A percentile compares a stretch with the other conserved stretches of the same genome.
Conservation (phyloP, 1,140 invertebrate genomes). For the Macrobrachium rosenbergii region DNA sequence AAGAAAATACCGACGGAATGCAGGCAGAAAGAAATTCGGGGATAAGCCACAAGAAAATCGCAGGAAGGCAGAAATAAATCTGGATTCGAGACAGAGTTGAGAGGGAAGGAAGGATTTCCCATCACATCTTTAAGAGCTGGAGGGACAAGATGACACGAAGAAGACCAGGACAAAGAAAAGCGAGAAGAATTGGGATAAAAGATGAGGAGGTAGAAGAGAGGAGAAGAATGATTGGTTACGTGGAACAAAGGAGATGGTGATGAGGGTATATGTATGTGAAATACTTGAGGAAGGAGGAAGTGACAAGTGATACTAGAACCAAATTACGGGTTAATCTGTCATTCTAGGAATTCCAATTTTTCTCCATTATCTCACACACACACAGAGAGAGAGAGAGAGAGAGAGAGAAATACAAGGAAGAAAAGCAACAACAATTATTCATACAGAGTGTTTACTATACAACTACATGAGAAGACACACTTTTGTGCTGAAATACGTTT, state of each 20-base stretch:
- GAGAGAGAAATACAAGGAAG: neutral
- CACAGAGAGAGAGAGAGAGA: conserved; percentile 20
- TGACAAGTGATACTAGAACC: too few relatives aligned
- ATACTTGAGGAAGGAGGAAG: too few relatives aligned
- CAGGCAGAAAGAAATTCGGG: too few relatives aligned
- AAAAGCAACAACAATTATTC: neutral
- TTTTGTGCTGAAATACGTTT: neutral
- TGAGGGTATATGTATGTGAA: too few relatives aligned
- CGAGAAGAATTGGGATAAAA: neutral
- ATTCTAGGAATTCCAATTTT: too few relatives aligned
- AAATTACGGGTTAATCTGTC: neutral
- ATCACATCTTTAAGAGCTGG: too few relatives aligned
- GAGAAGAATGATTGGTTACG: neutral
- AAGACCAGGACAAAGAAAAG: neutral
- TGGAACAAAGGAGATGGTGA: neutral
- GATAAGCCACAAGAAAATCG: too few relatives aligned
- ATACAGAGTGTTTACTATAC: too few relatives aligned
- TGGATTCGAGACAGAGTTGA: conserved; percentile 1
- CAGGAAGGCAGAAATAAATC: too few relatives aligned
- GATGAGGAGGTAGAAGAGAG: neutral
- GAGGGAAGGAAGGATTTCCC: neutral
- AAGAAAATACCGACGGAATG: too few relatives aligned
- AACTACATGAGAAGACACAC: too few relatives aligned
- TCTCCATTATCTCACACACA: neutral
- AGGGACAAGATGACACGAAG: too few relatives aligned